These are phyloP conservation scores for Oreochromis grahami DNA, from an alignment of 2,797 vertebrate species.

Conservation along the genomic window DNA sequence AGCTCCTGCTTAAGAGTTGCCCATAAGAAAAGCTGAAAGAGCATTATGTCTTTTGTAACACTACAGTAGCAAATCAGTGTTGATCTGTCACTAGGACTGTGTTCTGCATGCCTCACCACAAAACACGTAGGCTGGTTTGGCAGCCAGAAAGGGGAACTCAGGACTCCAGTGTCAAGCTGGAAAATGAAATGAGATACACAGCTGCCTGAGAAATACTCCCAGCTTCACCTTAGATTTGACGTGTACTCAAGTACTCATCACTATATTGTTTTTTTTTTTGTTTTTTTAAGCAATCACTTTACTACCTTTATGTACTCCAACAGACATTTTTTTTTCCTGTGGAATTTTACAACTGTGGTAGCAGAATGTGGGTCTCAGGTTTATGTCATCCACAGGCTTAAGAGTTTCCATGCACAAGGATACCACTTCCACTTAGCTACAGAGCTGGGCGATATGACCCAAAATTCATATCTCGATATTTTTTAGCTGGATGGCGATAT, in stretches of 20 bases:
- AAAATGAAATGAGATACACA: conserved; percentile 74
- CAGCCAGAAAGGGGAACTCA: conserved; percentile 47
- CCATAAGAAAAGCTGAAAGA: background rate
- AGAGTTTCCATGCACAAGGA: background rate
- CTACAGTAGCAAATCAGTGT: conserved; percentile 3
- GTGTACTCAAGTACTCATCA: background rate
- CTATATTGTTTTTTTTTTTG: background rate
- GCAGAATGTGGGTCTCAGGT: background rate
- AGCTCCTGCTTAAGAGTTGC: background rate
- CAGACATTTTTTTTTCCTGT: background rate
- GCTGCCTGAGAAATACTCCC: conserved; percentile 55
- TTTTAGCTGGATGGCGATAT: too few species aligned
- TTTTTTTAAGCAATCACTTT: background rate
- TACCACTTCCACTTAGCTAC: background rate
- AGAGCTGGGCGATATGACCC: too few species aligned
- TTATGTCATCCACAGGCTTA: background rate
- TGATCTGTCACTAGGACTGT: conserved; percentile 17
- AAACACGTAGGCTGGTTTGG: conserved; percentile 54
- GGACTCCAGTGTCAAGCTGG: conserved; percentile 58
- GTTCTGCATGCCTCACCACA: conserved; percentile 28
- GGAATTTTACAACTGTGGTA: background rate
- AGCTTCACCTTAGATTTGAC: conserved; percentile 8
- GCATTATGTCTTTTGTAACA: background rate
- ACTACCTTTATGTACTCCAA: background rate
- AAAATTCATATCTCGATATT: too few species aligned